phyloP scores from a whole-genome alignment of 2,888 invertebrate species.

The Nephrotoma appendiculata region DNA sequence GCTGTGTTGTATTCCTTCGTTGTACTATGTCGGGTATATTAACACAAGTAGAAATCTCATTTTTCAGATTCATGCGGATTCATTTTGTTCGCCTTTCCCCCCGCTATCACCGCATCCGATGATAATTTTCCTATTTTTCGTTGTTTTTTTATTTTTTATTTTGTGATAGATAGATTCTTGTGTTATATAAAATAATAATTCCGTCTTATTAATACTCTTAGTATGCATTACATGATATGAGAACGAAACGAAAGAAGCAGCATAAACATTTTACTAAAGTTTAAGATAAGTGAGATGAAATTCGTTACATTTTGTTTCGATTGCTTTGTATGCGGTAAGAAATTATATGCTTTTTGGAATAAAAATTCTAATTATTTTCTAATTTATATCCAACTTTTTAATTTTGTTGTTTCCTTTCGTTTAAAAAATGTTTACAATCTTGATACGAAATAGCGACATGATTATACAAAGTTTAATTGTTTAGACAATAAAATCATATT shows the following conservation, averaged over 20 bases:
- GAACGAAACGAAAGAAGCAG: background rate
- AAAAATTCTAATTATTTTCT: background rate
- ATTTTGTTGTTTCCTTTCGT: background rate
- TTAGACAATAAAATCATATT: background rate
- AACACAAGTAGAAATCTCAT: background rate
- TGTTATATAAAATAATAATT: background rate
- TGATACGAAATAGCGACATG: background rate
- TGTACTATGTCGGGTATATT: background rate
- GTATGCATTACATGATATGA: background rate
- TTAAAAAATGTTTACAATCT: background rate
- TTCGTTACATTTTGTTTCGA: background rate
- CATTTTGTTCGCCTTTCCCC: background rate
- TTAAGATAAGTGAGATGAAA: background rate
- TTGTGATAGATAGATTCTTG: background rate
- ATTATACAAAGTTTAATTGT: background rate
- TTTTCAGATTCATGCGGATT: background rate
- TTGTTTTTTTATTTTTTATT: background rate
- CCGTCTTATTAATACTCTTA: background rate
- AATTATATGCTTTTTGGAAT: background rate
- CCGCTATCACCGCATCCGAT: background rate
- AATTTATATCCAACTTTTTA: background rate
- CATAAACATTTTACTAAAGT: background rate
- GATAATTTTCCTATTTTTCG: background rate
- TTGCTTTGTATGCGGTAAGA: background rate
- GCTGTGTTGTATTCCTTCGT: background rate